Evolutionary conservation across 2,888 invertebrate genomes (phyloP).

Genomic region (Agrotis exclamationis): DNA sequence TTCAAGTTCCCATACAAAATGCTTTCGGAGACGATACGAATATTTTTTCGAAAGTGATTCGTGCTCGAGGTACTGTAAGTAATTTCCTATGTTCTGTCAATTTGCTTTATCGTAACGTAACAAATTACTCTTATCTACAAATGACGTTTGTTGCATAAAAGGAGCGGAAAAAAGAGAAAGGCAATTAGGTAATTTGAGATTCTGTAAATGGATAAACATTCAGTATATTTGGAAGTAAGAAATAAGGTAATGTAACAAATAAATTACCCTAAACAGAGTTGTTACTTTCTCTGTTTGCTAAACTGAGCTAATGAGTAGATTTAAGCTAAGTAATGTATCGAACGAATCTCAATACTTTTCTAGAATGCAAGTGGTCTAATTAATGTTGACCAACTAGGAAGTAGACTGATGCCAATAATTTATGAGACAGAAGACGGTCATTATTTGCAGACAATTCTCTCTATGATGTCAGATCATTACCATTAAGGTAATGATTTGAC

Average conservation of each 20-base stretch:
- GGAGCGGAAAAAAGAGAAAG: constrained; percentile 65
- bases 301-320: constrained; percentile 33
- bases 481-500: background rate
- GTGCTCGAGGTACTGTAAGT: too few species aligned
- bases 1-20: too few species aligned
- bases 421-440: background rate
- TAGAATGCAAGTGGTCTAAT: constrained; percentile 41
- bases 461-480: too few species aligned
- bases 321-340: constrained; percentile 43
- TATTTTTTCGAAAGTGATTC: too few species aligned
- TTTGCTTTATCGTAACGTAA: constrained; percentile 59
- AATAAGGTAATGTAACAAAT: constrained; percentile 49
- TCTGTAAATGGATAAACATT: constrained; percentile 55
- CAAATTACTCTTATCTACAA: constrained; percentile 60
- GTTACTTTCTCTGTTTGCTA: constrained; percentile 52
- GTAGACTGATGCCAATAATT: constrained; percentile 2
- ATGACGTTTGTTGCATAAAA: constrained; percentile 63
- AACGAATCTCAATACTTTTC: constrained; percentile 49
- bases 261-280: constrained; percentile 47
- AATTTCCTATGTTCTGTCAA: constrained; percentile 62
- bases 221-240: constrained; percentile 56
- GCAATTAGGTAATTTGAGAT: constrained; percentile 61
- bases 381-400: constrained; percentile 12
- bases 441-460: too few species aligned
- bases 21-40: too few species aligned